Percentiles rank a stretch among this genome's conserved stretches.
These are phyloP conservation scores for Molossus molossus DNA, from an alignment of 2,797 vertebrate genomes.

Conservation along the genomic window DNA sequence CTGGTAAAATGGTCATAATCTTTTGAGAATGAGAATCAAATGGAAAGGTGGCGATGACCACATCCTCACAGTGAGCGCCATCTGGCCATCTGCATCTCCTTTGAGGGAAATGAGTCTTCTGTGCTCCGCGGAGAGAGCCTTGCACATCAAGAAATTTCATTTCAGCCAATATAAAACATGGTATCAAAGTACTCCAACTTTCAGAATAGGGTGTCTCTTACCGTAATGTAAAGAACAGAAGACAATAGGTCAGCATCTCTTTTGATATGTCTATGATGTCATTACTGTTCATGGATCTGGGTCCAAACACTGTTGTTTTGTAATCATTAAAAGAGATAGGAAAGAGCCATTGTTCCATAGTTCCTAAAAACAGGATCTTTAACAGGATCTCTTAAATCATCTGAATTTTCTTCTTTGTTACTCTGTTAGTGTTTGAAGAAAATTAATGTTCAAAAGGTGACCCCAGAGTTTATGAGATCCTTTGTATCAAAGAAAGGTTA, in stretches of 20 bases:
- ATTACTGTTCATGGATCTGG: background rate
- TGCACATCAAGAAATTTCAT: background rate
- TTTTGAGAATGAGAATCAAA: conserved; percentile 26
- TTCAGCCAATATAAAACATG: conserved; percentile 54
- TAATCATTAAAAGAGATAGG: background rate
- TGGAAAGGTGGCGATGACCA: background rate
- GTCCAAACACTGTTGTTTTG: background rate
- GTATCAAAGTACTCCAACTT: background rate
- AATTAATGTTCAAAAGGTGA: conserved; percentile 56
- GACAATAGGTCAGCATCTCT: background rate
- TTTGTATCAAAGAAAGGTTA: conserved; percentile 26
- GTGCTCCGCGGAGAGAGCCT: background rate
- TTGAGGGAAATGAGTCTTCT: conserved; percentile 7
- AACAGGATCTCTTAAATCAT: background rate
- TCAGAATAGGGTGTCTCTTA: background rate
- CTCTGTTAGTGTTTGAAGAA: conserved; percentile 36
- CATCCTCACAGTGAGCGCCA: background rate
- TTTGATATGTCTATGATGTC: conserved; percentile 41
- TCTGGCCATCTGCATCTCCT: background rate
- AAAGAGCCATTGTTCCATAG: conserved; percentile 29
- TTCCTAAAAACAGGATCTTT: background rate
- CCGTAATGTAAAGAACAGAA: background rate
- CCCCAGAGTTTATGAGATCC: background rate
- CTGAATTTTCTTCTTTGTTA: conserved; percentile 54
- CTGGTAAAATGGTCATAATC: background rate